phyloP scores from a whole-genome alignment of 2,888 invertebrate species.

The Archaeoteleia sp. region DNA sequence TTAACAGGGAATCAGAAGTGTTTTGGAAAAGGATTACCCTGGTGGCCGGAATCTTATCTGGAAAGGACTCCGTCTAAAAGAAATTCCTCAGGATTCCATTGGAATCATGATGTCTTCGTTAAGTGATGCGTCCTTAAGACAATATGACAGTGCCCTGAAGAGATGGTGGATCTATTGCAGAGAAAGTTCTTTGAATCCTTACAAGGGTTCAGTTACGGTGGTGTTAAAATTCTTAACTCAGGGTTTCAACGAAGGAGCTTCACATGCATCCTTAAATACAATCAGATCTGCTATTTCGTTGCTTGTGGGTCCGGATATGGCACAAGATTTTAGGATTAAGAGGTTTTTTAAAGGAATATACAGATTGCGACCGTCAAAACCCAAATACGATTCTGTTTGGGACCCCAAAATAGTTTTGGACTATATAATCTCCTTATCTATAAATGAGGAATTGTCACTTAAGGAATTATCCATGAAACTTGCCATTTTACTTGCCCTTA shows the following conservation, averaged over 20 bases:
- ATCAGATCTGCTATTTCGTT: conserved; percentile 23
- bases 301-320: conserved; percentile 12
- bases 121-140: conserved; percentile 22
- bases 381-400: conserved; percentile 45
- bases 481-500: conserved; percentile 22
- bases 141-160: conserved; percentile 25
- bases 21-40: conserved; percentile 23
- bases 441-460: conserved; percentile 25
- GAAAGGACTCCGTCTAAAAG: conserved; percentile 30
- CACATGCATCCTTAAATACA: conserved; percentile 24
- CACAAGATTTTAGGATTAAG: conserved; percentile 32
- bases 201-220: conserved; percentile 9
- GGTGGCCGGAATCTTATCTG: conserved; percentile 35
- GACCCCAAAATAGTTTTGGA: conserved; percentile 39
- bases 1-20: conserved; percentile 22
- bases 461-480: conserved; percentile 29
- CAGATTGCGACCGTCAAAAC: conserved; percentile 24
- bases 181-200: not conserved
- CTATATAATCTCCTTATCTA: conserved; percentile 6
- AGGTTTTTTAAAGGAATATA: conserved; percentile 45
- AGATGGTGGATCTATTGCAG: conserved; percentile 9
- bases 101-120: conserved; percentile 33
- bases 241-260: conserved; percentile 13
- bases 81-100: conserved; percentile 15
- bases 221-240: conserved; percentile 16